phyloP scores from a whole-genome alignment of 2,113 vertebrate species.

The Notarius quadriscutis region DNA sequence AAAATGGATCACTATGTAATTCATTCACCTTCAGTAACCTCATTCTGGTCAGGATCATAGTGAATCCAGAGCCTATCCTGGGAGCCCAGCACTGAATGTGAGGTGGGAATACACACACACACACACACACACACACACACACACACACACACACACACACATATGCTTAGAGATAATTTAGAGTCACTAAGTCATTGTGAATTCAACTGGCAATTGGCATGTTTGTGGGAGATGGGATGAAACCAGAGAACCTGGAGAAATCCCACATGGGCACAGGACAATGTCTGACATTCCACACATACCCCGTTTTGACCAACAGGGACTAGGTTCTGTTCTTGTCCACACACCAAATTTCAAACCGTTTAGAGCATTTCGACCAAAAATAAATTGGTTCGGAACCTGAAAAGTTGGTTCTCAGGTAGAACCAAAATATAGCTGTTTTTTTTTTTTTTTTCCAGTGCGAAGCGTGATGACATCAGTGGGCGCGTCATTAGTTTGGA shows the following conservation, averaged over 20 bases:
- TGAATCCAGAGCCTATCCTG: not conserved
- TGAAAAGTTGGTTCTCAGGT: no score
- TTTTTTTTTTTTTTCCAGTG: no score
- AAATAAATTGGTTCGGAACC: no score
- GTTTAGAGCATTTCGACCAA: no score
- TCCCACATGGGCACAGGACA: not conserved
- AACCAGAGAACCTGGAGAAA: not conserved
- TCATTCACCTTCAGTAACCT: not conserved
- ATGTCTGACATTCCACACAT: not conserved
- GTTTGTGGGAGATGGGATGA: not conserved
- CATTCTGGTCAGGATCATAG: not conserved
- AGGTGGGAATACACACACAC: not conserved
- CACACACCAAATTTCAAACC: no score
- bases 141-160: not conserved
- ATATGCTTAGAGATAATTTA: not conserved
- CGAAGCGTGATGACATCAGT: no score
- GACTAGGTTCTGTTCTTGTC: no score
- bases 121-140: not conserved
- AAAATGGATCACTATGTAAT: not conserved
- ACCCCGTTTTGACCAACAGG: no score
- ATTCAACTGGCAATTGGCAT: not conserved
- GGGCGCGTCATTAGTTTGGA: no score
- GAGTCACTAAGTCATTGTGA: not conserved
- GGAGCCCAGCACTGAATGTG: not conserved
- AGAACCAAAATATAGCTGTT: no score